Evolutionary conservation across 2,888 invertebrate genomes (phyloP), one percentile per base, ranked within the genome.

Genomic region (Tholera decimalis): DNA sequence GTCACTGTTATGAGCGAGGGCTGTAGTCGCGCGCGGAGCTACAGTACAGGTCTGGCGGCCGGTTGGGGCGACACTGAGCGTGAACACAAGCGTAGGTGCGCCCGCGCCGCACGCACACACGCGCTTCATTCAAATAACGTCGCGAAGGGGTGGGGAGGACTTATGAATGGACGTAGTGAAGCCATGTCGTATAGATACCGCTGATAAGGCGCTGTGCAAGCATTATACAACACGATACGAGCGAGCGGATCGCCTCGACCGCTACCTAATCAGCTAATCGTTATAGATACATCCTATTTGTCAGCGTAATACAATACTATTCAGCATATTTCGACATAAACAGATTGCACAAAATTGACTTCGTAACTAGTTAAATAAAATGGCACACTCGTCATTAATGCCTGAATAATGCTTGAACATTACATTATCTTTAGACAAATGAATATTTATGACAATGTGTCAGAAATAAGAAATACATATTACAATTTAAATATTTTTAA

Each of bases 111-210:
- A 89, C 92, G 79, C 93, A 92, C 91, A 92, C 94, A 84, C 46
- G 35, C 82, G 82, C 85, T 89, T 88, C 94, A 93, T 93, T 94
- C 93, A 93, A 89, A 90, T 86, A 87, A 67, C 77, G 78, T 63
- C 56, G 69, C 73, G 26, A 11, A 20, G 37, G 84, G 91, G 92
- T 72, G 93, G 94, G 94, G 93, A 79, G 89, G 80, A 87, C 88
- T 94, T 89, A 95, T 96, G 95, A 96, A 96, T 96, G 95, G 93
- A 94, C 94, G 94, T 95, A 95, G 94, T 94, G 93, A 85, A 87
- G 86, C 83, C 72, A 72, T 84, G 85, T 86, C 87, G 91, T 90
- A 88, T 86, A 92, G 93, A 93, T 93, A 93, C 86, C 89, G 88
- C 89, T 94, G 93, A 94, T 94, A 94, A 94, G 88, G 84, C 88